phyloP scores from a whole-genome alignment of 1,140 invertebrate genomes.

The Drosophila miranda region DNA sequence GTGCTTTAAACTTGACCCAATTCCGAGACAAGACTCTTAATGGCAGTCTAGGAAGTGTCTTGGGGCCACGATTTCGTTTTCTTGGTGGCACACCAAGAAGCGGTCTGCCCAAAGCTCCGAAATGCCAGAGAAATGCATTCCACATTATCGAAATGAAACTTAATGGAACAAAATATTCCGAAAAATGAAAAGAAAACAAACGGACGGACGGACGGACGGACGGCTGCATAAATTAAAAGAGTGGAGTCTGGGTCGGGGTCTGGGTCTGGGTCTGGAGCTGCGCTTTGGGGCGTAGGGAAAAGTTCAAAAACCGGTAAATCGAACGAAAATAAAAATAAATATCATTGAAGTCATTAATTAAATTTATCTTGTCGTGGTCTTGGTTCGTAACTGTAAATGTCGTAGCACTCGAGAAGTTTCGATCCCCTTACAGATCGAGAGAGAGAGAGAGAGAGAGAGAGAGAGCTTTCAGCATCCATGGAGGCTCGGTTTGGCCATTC shows the following conservation, averaged over 20 bases:
- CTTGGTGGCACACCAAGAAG: conserved; percentile 32
- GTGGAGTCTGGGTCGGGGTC: conserved; percentile 1
- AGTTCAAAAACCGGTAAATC: conserved; percentile 72
- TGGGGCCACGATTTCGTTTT: conserved; percentile 25
- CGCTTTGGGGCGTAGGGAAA: conserved; percentile 51
- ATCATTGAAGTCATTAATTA: conserved; percentile 55
- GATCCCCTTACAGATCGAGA: not conserved
- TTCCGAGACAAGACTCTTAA: conserved; percentile 34
- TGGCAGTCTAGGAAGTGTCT: conserved; percentile 41
- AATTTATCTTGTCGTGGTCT: conserved; percentile 46
- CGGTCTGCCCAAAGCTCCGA: not conserved
- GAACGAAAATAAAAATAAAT: conserved; percentile 52
- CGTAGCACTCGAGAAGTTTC: not conserved
- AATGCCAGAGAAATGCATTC: conserved; percentile 59
- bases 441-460: too few relatives aligned
- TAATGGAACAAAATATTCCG: conserved; percentile 11
- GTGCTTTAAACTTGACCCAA: conserved; percentile 62
- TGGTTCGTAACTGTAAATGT: conserved; percentile 46
- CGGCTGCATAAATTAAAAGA: conserved; percentile 56
- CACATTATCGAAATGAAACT: conserved; percentile 24
- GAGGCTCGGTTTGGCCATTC: not conserved
- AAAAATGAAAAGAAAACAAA: conserved; percentile 39
- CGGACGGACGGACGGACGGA: conserved; percentile 16
- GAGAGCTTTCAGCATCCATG: conserved; percentile 8
- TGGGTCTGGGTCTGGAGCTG: not conserved